Evolutionary conservation across 1,140 invertebrate species (phyloP).

Genomic region (Halesus radiatus): DNA sequence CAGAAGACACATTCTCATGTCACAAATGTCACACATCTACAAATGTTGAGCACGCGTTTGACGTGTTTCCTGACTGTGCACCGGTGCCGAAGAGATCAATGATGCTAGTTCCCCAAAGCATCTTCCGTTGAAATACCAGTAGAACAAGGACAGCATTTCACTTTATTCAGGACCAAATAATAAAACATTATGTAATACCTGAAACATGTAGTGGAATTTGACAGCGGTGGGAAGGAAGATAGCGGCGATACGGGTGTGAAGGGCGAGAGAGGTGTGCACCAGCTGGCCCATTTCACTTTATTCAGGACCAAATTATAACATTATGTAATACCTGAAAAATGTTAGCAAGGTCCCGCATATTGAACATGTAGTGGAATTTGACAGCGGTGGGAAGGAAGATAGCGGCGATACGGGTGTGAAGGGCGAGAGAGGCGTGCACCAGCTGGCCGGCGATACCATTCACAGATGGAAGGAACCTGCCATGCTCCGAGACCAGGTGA

Average conservation of each 20-base stretch:
- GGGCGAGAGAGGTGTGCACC: slow-evolving; percentile 79
- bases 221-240: slow-evolving; percentile 92
- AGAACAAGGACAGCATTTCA: neutral
- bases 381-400: slow-evolving; percentile 92
- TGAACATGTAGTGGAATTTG: slow-evolving; percentile 97
- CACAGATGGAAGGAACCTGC: slow-evolving; percentile 77
- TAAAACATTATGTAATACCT: slow-evolving; percentile 75
- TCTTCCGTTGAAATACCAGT: too few relatives aligned
- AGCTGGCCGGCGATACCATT: slow-evolving; percentile 74
- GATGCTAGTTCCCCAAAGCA: too few relatives aligned
- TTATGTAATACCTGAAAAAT: slow-evolving; percentile 84
- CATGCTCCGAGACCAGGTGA: slow-evolving; percentile 77
- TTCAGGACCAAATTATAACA: too few relatives aligned
- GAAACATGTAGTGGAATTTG: slow-evolving; percentile 95
- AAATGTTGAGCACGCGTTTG: too few relatives aligned
- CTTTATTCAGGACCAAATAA: too few relatives aligned
- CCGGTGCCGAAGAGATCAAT: too few relatives aligned
- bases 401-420: slow-evolving; percentile 83
- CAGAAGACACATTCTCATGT: too few relatives aligned
- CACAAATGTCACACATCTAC: too few relatives aligned
- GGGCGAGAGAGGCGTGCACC: slow-evolving; percentile 79
- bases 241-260: slow-evolving; percentile 83
- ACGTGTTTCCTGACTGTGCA: too few relatives aligned
- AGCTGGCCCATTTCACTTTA: slow-evolving; percentile 69
- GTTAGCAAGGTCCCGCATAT: slow-evolving; percentile 92